These are phyloP conservation scores for Nothocercus julius DNA, from an alignment of 2,113 vertebrate species.

Conservation along the genomic window DNA sequence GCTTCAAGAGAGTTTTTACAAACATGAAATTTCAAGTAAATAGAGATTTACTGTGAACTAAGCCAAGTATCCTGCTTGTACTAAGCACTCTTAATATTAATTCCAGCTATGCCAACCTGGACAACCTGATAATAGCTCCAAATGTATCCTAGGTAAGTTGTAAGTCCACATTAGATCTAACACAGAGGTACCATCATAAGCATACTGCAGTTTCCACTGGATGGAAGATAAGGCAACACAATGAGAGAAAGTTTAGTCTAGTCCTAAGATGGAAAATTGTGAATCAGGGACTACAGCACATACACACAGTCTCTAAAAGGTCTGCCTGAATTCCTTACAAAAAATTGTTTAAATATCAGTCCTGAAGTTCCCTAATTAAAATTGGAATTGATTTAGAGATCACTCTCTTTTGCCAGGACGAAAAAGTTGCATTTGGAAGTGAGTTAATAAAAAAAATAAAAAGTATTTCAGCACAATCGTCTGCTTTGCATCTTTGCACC, in stretches of 20 bases:
- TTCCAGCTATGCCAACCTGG: neutral
- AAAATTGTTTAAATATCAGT: neutral
- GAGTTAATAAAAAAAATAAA: slow-evolving; percentile 14
- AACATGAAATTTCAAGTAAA: neutral
- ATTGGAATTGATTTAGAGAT: neutral
- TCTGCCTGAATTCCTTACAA: neutral
- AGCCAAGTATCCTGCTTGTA: neutral
- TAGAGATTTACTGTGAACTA: neutral
- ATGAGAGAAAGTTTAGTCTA: neutral
- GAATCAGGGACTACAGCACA: neutral
- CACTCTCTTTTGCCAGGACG: neutral
- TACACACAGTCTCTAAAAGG: neutral
- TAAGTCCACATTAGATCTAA: neutral
- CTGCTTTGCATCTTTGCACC: neutral
- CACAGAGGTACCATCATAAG: neutral
- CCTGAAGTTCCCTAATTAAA: neutral
- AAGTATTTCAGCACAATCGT: slow-evolving; percentile 18
- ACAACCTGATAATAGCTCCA: neutral
- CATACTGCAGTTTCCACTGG: neutral
- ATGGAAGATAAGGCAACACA: neutral
- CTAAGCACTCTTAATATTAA: neutral
- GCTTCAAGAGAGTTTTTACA: neutral
- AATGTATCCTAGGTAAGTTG: neutral
- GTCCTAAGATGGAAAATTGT: accelerated
- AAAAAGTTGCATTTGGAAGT: neutral